Evolutionary conservation across 1,140 invertebrate species (phyloP), one percentile per base, ranked within the genome.

Genomic region (Tetramorium parvispinum): DNA sequence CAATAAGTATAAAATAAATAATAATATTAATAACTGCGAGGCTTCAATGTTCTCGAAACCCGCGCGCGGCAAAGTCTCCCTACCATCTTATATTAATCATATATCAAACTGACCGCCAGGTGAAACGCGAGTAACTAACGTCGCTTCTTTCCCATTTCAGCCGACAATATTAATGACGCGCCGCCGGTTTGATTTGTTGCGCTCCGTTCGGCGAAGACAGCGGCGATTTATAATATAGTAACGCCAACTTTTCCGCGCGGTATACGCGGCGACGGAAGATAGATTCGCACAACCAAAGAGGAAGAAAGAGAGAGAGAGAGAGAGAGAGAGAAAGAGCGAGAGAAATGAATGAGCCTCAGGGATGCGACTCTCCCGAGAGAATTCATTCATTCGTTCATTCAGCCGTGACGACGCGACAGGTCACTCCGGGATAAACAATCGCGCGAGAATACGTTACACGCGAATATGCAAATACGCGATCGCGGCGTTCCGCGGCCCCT

Each of bases 311-410:
- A 75, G 51, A 24, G n/a, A 21, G 37, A 66, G 85, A 88, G 3
- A 66, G 18, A 40, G 73, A 85, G 76, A 87, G 21, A 71, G 43
- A 71, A 43, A 70, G 46, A 75, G 53, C 16, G n/a, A 11, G 37
- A 43, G 85, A 88, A 70, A 90, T 91, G 89, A 91, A 91, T 90
- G 87, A 89, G 85, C 32, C 40, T 27, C 37, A 70, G 46, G 37
- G 53, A 66, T 51, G 49, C 57, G 13, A 46, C 13, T 24, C 32
- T 49, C 13, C 24, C 11, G 24, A 11, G 66, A 73, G 37, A n/a
- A 82, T 59, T 46, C 79, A 82, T 73, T 82, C 66, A 71, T 16
- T 6, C 55, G 16, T 40, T 68, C 65, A 68, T 68, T 68, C 65
- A 68, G 24, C 40, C 65, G 40, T 24, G 65, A 68, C n/a, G 40